Percentiles rank a stretch among this genome's conserved stretches.
phyloP scores from a whole-genome alignment of 2,797 vertebrate species.

The Liparis tanakae region DNA sequence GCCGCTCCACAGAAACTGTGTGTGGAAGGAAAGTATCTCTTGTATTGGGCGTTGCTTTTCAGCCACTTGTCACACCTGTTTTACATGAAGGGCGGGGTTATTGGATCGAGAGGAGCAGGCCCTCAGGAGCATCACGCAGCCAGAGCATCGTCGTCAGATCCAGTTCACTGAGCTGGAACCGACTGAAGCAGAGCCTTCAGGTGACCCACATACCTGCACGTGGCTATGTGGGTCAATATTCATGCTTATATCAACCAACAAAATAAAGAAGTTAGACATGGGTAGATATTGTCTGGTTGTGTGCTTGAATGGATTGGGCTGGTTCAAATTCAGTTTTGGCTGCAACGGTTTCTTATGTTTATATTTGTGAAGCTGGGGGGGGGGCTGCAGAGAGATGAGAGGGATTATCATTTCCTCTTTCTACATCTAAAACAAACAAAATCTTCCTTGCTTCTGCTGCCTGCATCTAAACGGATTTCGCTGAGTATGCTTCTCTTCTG shows the following conservation, averaged over 20 bases:
- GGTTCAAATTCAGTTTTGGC: neutral
- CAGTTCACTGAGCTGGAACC: neutral
- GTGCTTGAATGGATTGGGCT: neutral
- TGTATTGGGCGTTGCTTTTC: conserved; percentile 38
- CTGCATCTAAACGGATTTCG: conserved; percentile 36
- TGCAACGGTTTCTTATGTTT: neutral
- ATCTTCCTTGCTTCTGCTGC: conserved; percentile 31
- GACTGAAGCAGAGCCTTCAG: conserved; percentile 12
- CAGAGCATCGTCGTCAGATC: neutral
- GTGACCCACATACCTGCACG: conserved; percentile 24
- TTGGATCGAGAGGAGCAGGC: neutral
- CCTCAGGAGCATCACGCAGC: neutral
- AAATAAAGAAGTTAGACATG: neutral
- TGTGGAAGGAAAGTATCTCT: conserved; percentile 49
- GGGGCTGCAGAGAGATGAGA: conserved; percentile 10
- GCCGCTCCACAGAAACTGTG: conserved; percentile 13
- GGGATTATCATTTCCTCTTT: conserved; percentile 51
- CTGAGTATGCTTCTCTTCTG: conserved; percentile 26
- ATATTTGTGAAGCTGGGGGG: neutral
- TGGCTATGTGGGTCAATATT: neutral
- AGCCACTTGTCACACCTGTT: conserved; percentile 21
- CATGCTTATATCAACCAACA: neutral
- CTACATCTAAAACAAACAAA: conserved; percentile 53
- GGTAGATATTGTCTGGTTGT: neutral
- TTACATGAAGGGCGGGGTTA: neutral